These are phyloP conservation scores for Pristionchus maxplancki DNA, from an alignment of 2,888 invertebrate genomes.

Conservation along the genomic window DNA sequence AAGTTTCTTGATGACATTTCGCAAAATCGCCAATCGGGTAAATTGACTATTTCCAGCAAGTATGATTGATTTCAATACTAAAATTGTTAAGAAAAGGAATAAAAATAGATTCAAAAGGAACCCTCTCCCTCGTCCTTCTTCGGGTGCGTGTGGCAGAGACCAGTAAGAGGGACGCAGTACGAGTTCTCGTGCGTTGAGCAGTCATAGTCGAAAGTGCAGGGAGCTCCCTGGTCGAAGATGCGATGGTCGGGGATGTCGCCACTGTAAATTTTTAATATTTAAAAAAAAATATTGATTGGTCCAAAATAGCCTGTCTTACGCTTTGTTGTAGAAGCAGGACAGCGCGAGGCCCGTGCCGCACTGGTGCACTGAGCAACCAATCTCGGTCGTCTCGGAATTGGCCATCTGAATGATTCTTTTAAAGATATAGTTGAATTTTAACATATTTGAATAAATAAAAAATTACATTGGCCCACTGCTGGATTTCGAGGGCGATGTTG, in stretches of 20 bases:
- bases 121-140: not conserved
- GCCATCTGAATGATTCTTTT: slow-evolving; percentile 46
- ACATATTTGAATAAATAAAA: no score
- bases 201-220: slow-evolving; percentile 24
- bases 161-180: slow-evolving; percentile 34
- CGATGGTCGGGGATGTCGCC: slow-evolving; percentile 18
- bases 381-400: not conserved
- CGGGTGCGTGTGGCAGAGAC: slow-evolving; percentile 41
- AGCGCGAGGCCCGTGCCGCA: slow-evolving; percentile 25
- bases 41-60: no score
- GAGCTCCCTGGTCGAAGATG: not conserved
- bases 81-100: no score
- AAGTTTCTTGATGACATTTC: no score
- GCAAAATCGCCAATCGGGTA: no score
- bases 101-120: no score
- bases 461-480: slow-evolving; percentile 49
- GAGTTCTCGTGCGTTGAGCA: slow-evolving; percentile 1
- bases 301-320: not conserved
- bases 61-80: no score
- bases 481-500: slow-evolving; percentile 2
- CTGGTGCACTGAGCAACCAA: slow-evolving; percentile 42
- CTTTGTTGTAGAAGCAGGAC: slow-evolving; percentile 45
- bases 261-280: not conserved
- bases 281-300: not conserved
- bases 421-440: no score